Evolutionary conservation across 2,797 vertebrate species (phyloP), one percentile per base, ranked within the genome.

Genomic region (Leptodactylus fallax): DNA sequence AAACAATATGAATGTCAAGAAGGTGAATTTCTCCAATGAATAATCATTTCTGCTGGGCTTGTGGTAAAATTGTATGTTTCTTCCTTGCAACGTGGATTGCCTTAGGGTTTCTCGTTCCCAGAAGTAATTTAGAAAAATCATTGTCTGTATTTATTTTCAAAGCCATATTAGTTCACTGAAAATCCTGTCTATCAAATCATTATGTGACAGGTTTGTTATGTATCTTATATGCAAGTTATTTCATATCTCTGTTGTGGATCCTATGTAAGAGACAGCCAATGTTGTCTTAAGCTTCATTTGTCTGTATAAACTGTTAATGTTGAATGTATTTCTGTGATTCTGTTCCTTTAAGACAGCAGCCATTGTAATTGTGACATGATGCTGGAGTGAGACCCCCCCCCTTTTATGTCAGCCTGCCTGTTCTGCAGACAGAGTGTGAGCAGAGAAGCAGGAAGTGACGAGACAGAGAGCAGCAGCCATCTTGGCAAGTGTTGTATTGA

Each of bases 1-100:
- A 86, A 86, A 86, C 27, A 19, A 6, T 58, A 19, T 85, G 49
- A 86, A 86, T 86, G 78, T 86, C 85, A 86, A 72, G 19, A 23
- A 86, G 65, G 65, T 81, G 61, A 86, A 58, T 12, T 9, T 81
- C 27, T 58, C 51, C 55, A 53, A 81, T 69, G 21, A 80, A 65
- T 53, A 47, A 19, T 81, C 3, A 86, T 58, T 86, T 86, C 36
- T 86, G 53, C 27, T 86, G 17, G 51, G 65, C 51, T 80, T 7
- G 23, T 71, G 85, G 78, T 58, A 81, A 81, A 86, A 72, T 79
- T 9, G 0, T 45, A 21, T 79, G 61, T 79, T 69, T 79, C 61
- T 61, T 49, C 21, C 49, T 65, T 81, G 55, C 53, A 72, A 45
- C 67, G 49, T 86, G 25, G 61, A 81, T 86, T 23, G 65, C 78